These are phyloP conservation scores for Amphiprion percula DNA, from an alignment of 2,113 vertebrate genomes.

Conservation along the genomic window DNA sequence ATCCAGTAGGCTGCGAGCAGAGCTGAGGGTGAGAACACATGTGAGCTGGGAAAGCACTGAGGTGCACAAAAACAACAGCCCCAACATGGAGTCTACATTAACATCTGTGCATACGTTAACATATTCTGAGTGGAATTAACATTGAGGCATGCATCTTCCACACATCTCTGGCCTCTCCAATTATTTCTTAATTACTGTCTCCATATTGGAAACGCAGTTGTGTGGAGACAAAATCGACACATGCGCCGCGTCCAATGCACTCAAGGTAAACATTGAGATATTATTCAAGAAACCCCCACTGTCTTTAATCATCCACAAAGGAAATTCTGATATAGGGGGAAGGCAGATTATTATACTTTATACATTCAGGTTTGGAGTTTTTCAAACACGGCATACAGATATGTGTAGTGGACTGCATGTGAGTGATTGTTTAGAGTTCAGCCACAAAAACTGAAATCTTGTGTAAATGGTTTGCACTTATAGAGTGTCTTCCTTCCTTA, in stretches of 20 bases:
- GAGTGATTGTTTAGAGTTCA: too few relatives aligned
- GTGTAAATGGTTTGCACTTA: too few relatives aligned
- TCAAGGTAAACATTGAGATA: slow-evolving; percentile 33
- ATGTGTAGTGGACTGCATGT: too few relatives aligned
- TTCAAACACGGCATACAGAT: not conserved
- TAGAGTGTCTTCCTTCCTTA: too few relatives aligned
- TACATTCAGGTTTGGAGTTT: not conserved
- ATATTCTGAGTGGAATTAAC: slow-evolving; percentile 93
- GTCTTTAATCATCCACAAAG: not conserved
- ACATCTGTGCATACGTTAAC: slow-evolving; percentile 92
- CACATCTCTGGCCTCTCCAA: slow-evolving; percentile 88
- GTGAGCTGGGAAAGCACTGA: slow-evolving; percentile 60
- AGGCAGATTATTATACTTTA: not conserved
- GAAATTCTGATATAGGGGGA: not conserved
- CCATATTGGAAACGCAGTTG: slow-evolving; percentile 66
- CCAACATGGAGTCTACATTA: slow-evolving; percentile 84
- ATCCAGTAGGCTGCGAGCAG: slow-evolving; percentile 88
- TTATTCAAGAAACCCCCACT: not conserved
- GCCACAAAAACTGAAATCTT: too few relatives aligned
- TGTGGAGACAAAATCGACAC: slow-evolving; percentile 28
- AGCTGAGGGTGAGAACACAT: slow-evolving; percentile 86
- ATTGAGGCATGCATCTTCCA: slow-evolving; percentile 90
- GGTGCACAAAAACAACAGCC: slow-evolving; percentile 67
- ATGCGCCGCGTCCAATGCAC: slow-evolving; percentile 24
- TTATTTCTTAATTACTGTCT: slow-evolving; percentile 92